Conservation (phyloP, 2,797 vertebrate genomes). For the Cottoperca gobio region DNA sequence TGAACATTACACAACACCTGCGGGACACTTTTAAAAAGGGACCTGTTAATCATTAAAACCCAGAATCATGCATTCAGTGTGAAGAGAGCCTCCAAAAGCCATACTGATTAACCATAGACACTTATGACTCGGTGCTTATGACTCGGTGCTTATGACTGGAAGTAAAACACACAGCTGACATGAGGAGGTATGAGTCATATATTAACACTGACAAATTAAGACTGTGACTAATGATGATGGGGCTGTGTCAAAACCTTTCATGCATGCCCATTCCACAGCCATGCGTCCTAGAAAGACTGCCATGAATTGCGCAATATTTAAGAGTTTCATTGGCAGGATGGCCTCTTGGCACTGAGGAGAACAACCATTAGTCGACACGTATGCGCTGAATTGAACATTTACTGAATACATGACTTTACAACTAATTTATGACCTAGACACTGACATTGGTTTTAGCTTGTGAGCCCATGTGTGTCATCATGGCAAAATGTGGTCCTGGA, state of each 20-base stretch:
- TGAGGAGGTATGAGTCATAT: constrained; percentile 18
- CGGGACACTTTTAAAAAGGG: constrained; percentile 43
- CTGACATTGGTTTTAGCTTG: too few relatives aligned
- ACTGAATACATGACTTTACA: not conserved
- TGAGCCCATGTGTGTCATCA: too few relatives aligned
- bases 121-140: constrained; percentile 43
- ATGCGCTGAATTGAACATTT: not conserved
- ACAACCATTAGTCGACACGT: not conserved
- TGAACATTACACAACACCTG: constrained; percentile 58
- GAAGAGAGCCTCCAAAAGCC: constrained; percentile 18
- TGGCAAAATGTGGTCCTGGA: too few relatives aligned
- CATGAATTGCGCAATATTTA: not conserved
- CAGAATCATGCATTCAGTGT: constrained; percentile 4
- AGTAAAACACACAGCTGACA: constrained; percentile 28
- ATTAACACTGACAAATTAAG: constrained; percentile 22
- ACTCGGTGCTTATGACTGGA: constrained; percentile 24
- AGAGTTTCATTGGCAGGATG: not conserved
- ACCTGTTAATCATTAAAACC: constrained; percentile 76
- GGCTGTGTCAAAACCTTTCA: constrained; percentile 1
- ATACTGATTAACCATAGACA: constrained; percentile 55
- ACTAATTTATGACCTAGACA: not conserved
- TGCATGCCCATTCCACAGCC: not conserved
- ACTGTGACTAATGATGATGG: constrained; percentile 43
- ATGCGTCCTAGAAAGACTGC: not conserved
- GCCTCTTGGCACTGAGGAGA: too few relatives aligned